Conservation (phyloP, 2,888 invertebrate species). For the Linnaemya tessellans region DNA sequence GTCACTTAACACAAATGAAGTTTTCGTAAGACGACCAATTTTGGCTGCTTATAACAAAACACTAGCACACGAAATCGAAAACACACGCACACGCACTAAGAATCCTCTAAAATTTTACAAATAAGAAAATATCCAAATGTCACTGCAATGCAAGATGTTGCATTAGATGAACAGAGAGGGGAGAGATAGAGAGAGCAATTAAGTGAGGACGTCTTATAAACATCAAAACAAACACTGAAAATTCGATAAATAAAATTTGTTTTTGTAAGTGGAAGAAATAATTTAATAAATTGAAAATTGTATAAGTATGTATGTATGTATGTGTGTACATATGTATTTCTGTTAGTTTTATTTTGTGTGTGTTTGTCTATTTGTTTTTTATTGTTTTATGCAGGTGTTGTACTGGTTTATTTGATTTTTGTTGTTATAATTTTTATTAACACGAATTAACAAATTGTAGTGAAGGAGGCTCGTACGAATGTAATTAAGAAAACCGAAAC, state of each 20-base stretch:
- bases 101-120: constrained; percentile 1
- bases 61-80: constrained; percentile 21
- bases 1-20: constrained; percentile 82
- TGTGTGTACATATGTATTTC: background rate
- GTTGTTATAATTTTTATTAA: constrained; percentile 10
- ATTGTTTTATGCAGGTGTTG: constrained; percentile 52
- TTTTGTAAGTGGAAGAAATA: constrained; percentile 7
- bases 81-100: constrained; percentile 11
- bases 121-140: constrained; percentile 17
- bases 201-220: background rate
- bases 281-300: constrained; percentile 13
- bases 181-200: background rate
- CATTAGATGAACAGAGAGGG: background rate
- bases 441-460: background rate
- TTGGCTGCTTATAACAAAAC: constrained; percentile 79
- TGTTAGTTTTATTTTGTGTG: background rate
- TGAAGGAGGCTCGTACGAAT: constrained; percentile 66
- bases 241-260: constrained; percentile 18
- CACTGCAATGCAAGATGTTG: background rate
- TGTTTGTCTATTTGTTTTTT: constrained; percentile 12
- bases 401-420: constrained; percentile 19
- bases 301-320: background rate
- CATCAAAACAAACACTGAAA: constrained; percentile 36
- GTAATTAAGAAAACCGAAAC: constrained; percentile 13
- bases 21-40: constrained; percentile 83